Base-by-base conservation (phyloP, 2,113 vertebrate genomes). In the Gymnarchus niloticus region DNA sequence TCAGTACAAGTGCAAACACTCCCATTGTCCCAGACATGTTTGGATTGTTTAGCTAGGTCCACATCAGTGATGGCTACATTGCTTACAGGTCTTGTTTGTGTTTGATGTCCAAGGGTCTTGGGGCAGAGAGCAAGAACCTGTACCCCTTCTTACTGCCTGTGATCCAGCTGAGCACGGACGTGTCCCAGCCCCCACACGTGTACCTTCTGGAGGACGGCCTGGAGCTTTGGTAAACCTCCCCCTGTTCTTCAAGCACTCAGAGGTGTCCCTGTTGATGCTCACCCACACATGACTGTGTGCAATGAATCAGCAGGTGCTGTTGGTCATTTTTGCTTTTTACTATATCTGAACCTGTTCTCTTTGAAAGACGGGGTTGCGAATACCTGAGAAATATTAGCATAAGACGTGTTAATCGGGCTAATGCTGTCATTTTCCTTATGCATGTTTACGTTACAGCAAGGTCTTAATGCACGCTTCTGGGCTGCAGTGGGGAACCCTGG, bases 181-280 rank as follows among this genome's bases (percentile, higher is more conserved):
- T 99, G 88, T 96, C 95, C 10, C 96, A 98, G 90, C 98, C 97
- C n/a, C 98, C 97, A 19, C 98, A 99, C 88, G 96, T 99, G 54
- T 99, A 99, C 92, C 95, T 99, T 91, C 93, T 99, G 89, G 98
- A 99, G 94, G 98, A 99, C 85, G 98, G 97, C 90, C 94, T 99
- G 91, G 97, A 98, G 90, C 95, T 99, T 88, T 99, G 98, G 98
- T 99, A 96, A 88, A 94, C 57, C 48, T 1, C 6, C 21, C n/a
- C 82, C 2, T 48, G 21, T 78, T 17, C 44, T 6, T 37, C n/a
- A 23, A 46, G 73, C 19, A 77, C 37, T 69, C 28, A 69, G 21
- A 46, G 19, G 73, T 48, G 37, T 19, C 10, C 76, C 44, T 78
- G 44, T 78, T 48, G 17, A 33, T 48, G 19, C 46, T 78, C 23